phyloP scores from a whole-genome alignment of 2,888 invertebrate genomes.

The Andrena camellia region DNA sequence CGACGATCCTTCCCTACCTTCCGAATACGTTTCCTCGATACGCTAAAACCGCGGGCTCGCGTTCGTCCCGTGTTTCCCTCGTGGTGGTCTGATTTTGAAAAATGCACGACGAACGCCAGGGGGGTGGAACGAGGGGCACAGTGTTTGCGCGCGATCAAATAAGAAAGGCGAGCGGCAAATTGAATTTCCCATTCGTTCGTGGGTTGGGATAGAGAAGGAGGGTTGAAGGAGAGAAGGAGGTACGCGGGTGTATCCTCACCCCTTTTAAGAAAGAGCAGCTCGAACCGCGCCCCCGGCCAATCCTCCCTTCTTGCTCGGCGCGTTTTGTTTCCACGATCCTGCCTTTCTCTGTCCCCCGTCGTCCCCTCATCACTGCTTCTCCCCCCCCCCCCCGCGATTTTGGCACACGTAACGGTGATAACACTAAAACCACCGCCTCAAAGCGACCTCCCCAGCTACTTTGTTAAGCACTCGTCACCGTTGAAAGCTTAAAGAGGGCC shows the following conservation, averaged over 20 bases:
- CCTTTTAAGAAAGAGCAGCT: constrained; percentile 24
- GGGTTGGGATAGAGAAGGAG: not conserved
- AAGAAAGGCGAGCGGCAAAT: constrained; percentile 64
- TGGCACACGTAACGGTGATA: constrained; percentile 15
- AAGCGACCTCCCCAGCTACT: constrained; percentile 28
- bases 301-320: constrained; percentile 5
- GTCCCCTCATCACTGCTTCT: not conserved
- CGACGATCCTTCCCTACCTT: constrained; percentile 47
- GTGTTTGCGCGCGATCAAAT: constrained; percentile 64
- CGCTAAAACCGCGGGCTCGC: constrained; percentile 35
- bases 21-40: constrained; percentile 53
- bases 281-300: not conserved
- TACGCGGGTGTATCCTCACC: not conserved
- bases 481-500: constrained; percentile 26
- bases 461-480: constrained; percentile 53
- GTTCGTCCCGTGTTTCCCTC: constrained; percentile 12
- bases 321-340: constrained; percentile 30
- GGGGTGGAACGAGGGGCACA: constrained; percentile 34
- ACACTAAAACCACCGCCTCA: constrained; percentile 36
- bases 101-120: constrained; percentile 49
- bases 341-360: not conserved
- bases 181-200: constrained; percentile 67
- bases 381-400: constrained; percentile 14
- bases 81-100: constrained; percentile 63
- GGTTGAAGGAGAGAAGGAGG: not conserved